Percentiles rank a stretch among this genome's conserved stretches.
Evolutionary conservation across 2,797 vertebrate species (phyloP).

Genomic region (Pseudochaenichthys georgianus): DNA sequence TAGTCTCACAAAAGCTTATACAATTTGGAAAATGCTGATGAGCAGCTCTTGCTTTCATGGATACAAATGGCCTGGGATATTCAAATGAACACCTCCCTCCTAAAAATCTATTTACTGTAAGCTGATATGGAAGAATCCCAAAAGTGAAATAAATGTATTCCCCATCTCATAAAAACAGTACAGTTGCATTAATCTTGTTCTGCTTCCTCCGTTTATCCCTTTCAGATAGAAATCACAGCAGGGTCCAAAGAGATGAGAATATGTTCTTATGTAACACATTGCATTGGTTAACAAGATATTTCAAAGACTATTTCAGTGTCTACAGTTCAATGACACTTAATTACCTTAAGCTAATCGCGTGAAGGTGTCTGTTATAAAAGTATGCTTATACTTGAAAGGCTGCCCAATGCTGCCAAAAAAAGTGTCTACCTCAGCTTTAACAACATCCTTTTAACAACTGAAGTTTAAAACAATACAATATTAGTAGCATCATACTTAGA

Average conservation of each 20-base stretch:
- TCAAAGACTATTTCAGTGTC: background rate
- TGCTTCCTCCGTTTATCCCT: slow-evolving; percentile 1
- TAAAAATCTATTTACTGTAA: slow-evolving; percentile 76
- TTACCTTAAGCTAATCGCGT: background rate
- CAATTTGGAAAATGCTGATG: slow-evolving; percentile 75
- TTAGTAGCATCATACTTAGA: too few relatives aligned
- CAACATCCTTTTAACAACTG: too few relatives aligned
- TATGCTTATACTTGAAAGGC: background rate
- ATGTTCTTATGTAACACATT: background rate
- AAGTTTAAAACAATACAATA: too few relatives aligned
- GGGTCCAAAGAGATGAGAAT: background rate
- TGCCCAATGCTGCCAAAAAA: too few relatives aligned
- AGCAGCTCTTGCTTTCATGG: slow-evolving; percentile 51
- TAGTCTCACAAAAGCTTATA: slow-evolving; percentile 51
- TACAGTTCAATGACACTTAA: too few relatives aligned
- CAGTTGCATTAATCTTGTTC: slow-evolving; percentile 59
- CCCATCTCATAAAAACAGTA: slow-evolving; percentile 59
- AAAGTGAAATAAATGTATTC: slow-evolving; percentile 68
- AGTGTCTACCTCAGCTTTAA: too few relatives aligned
- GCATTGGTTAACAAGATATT: background rate
- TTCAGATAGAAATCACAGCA: slow-evolving; percentile 24
- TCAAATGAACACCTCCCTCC: slow-evolving; percentile 74
- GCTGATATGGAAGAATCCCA: slow-evolving; percentile 54
- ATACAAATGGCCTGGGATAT: slow-evolving; percentile 77
- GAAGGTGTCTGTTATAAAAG: background rate